A percentile compares a stretch with the other conserved stretches of the same genome.
phyloP scores from a whole-genome alignment of 2,113 vertebrate genomes.

The Phyllostomus discolor region DNA sequence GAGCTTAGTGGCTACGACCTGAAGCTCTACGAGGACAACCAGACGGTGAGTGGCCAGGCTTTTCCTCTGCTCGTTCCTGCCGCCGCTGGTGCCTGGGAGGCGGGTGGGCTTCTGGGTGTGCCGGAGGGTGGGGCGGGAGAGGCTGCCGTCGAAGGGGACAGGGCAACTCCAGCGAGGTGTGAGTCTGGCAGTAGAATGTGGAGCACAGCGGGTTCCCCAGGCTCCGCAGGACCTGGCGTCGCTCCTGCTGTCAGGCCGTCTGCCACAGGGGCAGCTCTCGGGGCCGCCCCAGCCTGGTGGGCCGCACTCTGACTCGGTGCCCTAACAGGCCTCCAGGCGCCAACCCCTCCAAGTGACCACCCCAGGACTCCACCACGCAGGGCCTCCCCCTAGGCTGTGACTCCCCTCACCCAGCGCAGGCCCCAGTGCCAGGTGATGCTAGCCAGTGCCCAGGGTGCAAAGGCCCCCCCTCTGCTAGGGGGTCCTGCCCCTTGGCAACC shows the following conservation, averaged over 20 bases:
- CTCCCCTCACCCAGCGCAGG: neutral
- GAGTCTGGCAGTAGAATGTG: neutral
- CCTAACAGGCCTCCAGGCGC: neutral
- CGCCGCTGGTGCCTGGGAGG: neutral
- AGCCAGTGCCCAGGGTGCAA: too few relatives aligned
- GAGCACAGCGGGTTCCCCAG: fast-evolving
- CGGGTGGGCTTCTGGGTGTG: neutral
- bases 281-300: neutral
- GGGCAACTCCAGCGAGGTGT: fast-evolving
- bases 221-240: neutral
- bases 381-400: too few relatives aligned
- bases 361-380: too few relatives aligned
- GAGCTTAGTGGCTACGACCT: slow-evolving; percentile 99
- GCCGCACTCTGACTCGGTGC: neutral
- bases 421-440: neutral
- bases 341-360: neutral
- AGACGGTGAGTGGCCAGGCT: slow-evolving; percentile 87
- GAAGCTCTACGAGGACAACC: slow-evolving; percentile 99
- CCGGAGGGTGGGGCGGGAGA: neutral
- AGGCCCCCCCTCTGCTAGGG: neutral
- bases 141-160: neutral
- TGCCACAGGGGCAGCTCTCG: neutral
- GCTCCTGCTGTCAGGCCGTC: neutral
- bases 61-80: neutral
- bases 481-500: neutral